Base-by-base conservation (phyloP, 53 echinoderm and acorn worm genomes). In the Antedon mediterranea region DNA sequence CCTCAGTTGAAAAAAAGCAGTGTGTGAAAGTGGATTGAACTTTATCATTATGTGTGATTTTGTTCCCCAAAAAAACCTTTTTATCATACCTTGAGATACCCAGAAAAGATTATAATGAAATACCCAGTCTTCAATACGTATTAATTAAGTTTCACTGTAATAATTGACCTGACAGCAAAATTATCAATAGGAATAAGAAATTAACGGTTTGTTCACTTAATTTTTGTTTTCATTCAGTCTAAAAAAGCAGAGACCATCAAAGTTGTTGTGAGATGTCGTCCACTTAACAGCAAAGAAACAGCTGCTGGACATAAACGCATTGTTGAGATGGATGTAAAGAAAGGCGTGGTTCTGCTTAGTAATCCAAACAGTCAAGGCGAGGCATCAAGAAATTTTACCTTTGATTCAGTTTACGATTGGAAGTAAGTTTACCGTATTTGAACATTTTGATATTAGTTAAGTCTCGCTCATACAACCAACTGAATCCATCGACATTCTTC, bases 401-500 rank as follows among this genome's bases (percentile, higher is more conserved):
- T 98, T 83, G 98, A 98, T 43, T 83, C 92, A 0, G 90, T 92
- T 30, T 98, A 98, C 34, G 92, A 98, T 31, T 98, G 98, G 98
- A 90, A 98, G 98, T 98, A 98, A 90, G 97, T 90, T n/a, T n/a
- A n/a, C n/a, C n/a, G 3, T 0, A 7, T 26, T 15, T 3, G 31
- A n/a, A 74, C 28, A 27, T 15, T 74, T 71, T 26, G 27, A 5
- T 71, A 79, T n/a, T n/a, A n/a, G n/a, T n/a, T n/a, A n/a, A n/a
- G n/a, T n/a, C n/a, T 72, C 71, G 70, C n/a, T n/a, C n/a, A n/a
- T n/a, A n/a, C 44, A 43, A 71, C 26, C 28, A 71, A 15, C n/a
- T n/a, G n/a, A 28, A 18, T 26, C 23, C n/a, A n/a, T n/a, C n/a
- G n/a, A n/a, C n/a, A n/a, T n/a, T n/a, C n/a, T n/a, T n/a, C n/a